Evolutionary conservation across 2,888 invertebrate genomes (phyloP), one percentile per base, ranked within the genome.

Genomic region (Lepeophtheirus nordmannii): DNA sequence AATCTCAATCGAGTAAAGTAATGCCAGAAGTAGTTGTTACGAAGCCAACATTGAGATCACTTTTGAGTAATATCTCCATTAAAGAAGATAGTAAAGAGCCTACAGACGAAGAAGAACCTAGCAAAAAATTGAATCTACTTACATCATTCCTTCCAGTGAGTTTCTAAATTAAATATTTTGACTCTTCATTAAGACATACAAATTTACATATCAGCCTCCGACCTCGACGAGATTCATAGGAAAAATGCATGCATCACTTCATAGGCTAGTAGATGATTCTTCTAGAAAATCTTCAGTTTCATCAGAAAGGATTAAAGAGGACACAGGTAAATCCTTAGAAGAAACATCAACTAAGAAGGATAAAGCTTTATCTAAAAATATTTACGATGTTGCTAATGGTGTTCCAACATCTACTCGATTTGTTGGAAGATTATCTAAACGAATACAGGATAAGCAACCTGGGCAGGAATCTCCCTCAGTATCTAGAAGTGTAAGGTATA

Each of bases 201-300:
- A 46, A 17, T 46, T 2, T 17, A 46, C 2, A 46, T 46, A 17
- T 11, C n/a, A 63, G 63, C 56, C 65, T 14, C 65, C 65, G 2
- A 65, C 58, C 58, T 56, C 65, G 12, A 65, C 65, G 1, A 30
- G 65, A 22, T 65, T 65, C 38, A 40, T 65, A 56, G 65, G 65
- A 9, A 57, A 38, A 39, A 65, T 65, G 65, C 65, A 65, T 40
- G 63, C 63, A 12, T 20, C 53, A 3, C 14, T 63, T 46, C 53
- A 46, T 17, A 46, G 17, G 53, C 8, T 8, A 3, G 14, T 17
- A 8, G 53, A 46, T n/a, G 53, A 14, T n/a, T 3, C 8, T 5
- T 46, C 53, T 3, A 14, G 53, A 5, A 46, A 46, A 17, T n/a
- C 53, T 17, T 46, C 2, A 3, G 5, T 46, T n/a, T 46, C 53